Evolutionary conservation across 1,140 invertebrate species (phyloP).

Genomic region (Triops cancriformis): DNA sequence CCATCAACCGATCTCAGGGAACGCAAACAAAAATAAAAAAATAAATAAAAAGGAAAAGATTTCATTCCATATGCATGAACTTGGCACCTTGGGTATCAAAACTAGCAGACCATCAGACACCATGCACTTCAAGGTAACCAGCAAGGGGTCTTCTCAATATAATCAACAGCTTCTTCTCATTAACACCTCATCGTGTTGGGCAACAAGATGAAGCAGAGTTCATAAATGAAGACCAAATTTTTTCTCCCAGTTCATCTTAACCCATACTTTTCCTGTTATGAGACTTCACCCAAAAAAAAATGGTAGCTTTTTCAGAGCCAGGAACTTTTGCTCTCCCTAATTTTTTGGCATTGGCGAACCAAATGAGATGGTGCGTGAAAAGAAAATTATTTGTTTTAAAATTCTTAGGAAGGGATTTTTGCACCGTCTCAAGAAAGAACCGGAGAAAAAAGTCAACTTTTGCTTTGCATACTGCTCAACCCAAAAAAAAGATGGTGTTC

Average conservation of each 20-base stretch:
- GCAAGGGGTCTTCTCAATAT: neutral
- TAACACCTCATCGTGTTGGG: neutral
- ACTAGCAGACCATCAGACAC: slow-evolving; percentile 7
- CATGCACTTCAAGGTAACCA: slow-evolving; percentile 3
- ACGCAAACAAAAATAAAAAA: too few species aligned
- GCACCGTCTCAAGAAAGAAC: neutral
- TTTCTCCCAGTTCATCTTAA: neutral
- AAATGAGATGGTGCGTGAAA: neutral
- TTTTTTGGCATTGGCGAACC: neutral
- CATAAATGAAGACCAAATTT: neutral
- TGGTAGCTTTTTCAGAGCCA: too few species aligned
- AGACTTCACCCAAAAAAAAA: too few species aligned
- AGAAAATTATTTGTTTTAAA: neutral
- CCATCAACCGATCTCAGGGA: neutral
- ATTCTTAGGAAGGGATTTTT: neutral
- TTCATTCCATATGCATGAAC: slow-evolving; percentile 6
- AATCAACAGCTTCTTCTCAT: slow-evolving; percentile 14
- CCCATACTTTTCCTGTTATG: too few species aligned
- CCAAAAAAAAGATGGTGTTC: neutral
- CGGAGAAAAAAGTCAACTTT: neutral
- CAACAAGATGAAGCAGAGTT: neutral
- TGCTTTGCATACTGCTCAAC: neutral
- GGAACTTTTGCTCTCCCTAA: neutral
- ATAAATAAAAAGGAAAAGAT: neutral
- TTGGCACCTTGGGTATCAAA: slow-evolving; percentile 13